Base-by-base conservation (phyloP, 2,888 invertebrate genomes). In the Eupeodes luniger region DNA sequence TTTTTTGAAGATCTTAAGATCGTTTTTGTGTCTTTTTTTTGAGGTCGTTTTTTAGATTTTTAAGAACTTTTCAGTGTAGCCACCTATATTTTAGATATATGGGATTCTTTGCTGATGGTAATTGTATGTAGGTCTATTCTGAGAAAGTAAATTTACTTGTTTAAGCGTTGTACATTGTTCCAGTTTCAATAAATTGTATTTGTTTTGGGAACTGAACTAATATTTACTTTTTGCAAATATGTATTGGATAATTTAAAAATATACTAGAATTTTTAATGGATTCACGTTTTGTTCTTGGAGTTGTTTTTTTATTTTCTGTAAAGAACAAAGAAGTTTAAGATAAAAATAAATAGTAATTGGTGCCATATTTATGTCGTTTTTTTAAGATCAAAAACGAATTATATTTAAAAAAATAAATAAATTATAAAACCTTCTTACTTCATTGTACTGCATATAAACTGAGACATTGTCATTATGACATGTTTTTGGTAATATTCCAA, bases 181-280 rank as follows among this genome's bases (percentile, higher is more conserved):
- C 57, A 59, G 34, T 70, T 69, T 78, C 7, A 10, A 53, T 51
- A 70, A 47, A 62, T 57, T 70, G 53, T 86, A 74, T 86, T 82
- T 86, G 70, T 57, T 62, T 57, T 59, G 12, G 70, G 64, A 79
- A 76, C 49, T 70, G 36, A 66, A 55, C 53, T 66, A 82, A 57
- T 86, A 82, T 82, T 86, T 62, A 79, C 59, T 40, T 62, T 64
- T 66, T 36, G 83, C 75, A 86, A 86, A 82, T 82, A n/a, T n/a
- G n/a, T n/a, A 74, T 86, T 82, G 78, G 61, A 16, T 27, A 36
- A 64, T 69, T 69, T 72, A 16, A 62, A 82, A 86, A 86, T 82
- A 86, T 74, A 86, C 64, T 82, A 62, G 66, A 40, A 9, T 7
- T 7, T 57, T 83, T 78, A 84, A 75, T 84, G 81, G 64, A 55